Conservation (phyloP, 2,888 invertebrate species). For the Trichopoda pennipes region DNA sequence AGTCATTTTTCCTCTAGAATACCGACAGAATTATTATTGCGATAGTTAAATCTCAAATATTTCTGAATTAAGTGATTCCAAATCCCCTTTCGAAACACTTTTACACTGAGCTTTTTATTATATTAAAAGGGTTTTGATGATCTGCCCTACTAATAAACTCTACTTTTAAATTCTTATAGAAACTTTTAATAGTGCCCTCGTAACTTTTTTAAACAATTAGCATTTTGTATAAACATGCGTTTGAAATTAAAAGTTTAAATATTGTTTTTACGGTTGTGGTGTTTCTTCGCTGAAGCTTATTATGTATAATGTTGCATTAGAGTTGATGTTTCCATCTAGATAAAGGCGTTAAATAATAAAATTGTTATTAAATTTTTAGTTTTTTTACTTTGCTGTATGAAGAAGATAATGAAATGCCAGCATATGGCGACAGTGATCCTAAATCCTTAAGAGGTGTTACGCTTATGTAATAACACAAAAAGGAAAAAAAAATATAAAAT, state of each 20-base stretch:
- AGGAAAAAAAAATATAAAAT: too few relatives aligned
- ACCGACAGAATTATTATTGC: too few relatives aligned
- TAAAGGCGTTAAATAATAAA: constrained; percentile 18
- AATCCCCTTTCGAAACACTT: too few relatives aligned
- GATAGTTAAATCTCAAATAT: too few relatives aligned
- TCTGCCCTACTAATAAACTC: too few relatives aligned
- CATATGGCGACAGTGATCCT: constrained; percentile 9
- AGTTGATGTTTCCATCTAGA: constrained; percentile 33
- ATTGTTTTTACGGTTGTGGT: constrained; percentile 30
- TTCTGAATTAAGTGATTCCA: too few relatives aligned
- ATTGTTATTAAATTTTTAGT: constrained; percentile 22
- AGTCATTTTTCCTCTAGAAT: too few relatives aligned
- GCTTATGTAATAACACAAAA: too few relatives aligned
- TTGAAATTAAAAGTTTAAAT: constrained; percentile 66
- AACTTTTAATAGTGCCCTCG: not conserved
- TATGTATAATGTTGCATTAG: constrained; percentile 14
- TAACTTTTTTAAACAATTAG: constrained; percentile 30
- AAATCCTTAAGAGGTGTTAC: not conserved
- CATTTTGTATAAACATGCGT: constrained; percentile 62
- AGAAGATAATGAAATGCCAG: constrained; percentile 31
- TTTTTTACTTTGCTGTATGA: constrained; percentile 11
- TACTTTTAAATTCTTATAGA: too few relatives aligned
- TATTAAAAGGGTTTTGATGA: too few relatives aligned
- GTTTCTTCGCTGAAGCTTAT: constrained; percentile 5
- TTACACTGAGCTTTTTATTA: too few relatives aligned